phyloP scores from a whole-genome alignment of 1,140 invertebrate species.

The Maniola jurtina region DNA sequence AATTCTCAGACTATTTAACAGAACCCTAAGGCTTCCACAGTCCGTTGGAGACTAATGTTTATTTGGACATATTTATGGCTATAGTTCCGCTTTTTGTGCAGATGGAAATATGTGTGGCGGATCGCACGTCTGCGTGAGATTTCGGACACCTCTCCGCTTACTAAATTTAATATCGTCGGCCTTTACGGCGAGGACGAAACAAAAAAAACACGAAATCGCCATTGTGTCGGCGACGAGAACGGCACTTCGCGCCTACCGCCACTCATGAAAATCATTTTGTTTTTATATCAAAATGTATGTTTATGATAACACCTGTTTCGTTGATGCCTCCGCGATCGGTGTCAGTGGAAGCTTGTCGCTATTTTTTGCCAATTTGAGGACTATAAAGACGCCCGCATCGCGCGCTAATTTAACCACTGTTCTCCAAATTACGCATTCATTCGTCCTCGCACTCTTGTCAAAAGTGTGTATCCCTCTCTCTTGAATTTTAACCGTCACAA shows the following conservation, averaged over 20 bases:
- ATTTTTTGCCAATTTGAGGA: constrained; percentile 78
- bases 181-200: constrained; percentile 67
- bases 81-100: constrained; percentile 77
- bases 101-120: constrained; percentile 78
- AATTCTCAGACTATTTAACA: constrained; percentile 31
- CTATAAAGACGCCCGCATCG: constrained; percentile 77
- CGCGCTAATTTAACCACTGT: constrained; percentile 74
- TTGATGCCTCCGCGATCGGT: constrained; percentile 75
- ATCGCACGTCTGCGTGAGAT: constrained; percentile 77
- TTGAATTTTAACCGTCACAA: background rate
- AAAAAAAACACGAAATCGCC: constrained; percentile 74
- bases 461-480: background rate
- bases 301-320: constrained; percentile 79
- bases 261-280: constrained; percentile 78
- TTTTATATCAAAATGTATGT: constrained; percentile 78
- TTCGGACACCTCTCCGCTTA: constrained; percentile 78
- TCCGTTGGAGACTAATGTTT: constrained; percentile 72
- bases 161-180: constrained; percentile 77
- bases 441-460: constrained; percentile 45
- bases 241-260: constrained; percentile 75
- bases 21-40: constrained; percentile 55
- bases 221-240: constrained; percentile 76
- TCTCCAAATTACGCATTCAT: constrained; percentile 70
- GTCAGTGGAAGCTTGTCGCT: constrained; percentile 71
- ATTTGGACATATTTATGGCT: constrained; percentile 79